These are phyloP conservation scores for Scrobipalpa costella DNA, from an alignment of 2,888 invertebrate genomes.

Conservation along the genomic window DNA sequence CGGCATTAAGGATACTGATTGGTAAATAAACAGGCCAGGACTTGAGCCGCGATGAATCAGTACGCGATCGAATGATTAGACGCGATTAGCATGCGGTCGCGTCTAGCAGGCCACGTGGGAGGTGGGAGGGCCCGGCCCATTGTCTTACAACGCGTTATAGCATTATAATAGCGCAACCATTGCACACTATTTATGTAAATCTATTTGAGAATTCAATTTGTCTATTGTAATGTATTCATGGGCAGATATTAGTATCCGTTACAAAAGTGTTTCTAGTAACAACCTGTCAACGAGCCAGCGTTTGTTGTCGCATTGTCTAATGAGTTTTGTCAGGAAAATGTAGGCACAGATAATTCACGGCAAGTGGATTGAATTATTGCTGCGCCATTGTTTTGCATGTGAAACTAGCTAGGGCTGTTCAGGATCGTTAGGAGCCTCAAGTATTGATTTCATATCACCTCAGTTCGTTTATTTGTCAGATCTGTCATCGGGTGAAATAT, in stretches of 20 bases:
- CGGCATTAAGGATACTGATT: constrained; percentile 71
- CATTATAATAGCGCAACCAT: constrained; percentile 72
- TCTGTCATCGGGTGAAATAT: constrained; percentile 46
- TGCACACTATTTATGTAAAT: constrained; percentile 79
- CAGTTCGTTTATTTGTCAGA: constrained; percentile 34
- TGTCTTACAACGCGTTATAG: constrained; percentile 76
- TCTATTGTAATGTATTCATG: constrained; percentile 69
- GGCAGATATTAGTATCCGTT: constrained; percentile 60
- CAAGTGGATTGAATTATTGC: constrained; percentile 22
- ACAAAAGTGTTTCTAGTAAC: constrained; percentile 56
- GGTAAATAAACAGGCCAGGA: constrained; percentile 76
- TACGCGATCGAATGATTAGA: constrained; percentile 76
- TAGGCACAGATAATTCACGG: constrained; percentile 30
- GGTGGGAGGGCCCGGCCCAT: constrained; percentile 72
- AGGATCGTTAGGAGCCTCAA: neutral
- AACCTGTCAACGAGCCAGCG: constrained; percentile 55
- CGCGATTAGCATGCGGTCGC: constrained; percentile 72
- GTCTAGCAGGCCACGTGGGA: constrained; percentile 65
- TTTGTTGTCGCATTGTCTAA: constrained; percentile 42
- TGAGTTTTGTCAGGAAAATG: constrained; percentile 36
- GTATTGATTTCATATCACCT: constrained; percentile 19
- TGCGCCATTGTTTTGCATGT: constrained; percentile 20
- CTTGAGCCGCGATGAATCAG: constrained; percentile 71
- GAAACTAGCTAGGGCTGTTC: constrained; percentile 1
- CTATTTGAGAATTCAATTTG: constrained; percentile 76